Percentiles rank a stretch among this genome's conserved stretches.
These are phyloP conservation scores for Saccostrea echinata DNA, from an alignment of 1,140 invertebrate species.

Conservation along the genomic window DNA sequence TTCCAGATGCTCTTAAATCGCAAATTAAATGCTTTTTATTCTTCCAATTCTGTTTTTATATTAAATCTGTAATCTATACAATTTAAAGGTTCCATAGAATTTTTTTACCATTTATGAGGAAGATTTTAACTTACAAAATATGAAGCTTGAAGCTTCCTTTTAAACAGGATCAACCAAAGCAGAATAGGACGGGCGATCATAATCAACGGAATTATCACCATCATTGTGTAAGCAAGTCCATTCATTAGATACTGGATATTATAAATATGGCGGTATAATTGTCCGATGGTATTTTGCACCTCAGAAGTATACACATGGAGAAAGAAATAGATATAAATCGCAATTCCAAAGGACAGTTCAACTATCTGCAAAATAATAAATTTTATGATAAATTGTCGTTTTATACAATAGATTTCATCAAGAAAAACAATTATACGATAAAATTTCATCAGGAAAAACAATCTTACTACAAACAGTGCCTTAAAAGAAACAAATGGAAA, in stretches of 20 bases:
- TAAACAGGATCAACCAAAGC: neutral
- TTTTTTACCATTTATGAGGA: neutral
- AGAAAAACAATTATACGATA: neutral
- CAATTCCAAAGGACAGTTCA: neutral
- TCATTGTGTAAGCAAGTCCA: neutral
- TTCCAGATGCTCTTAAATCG: too few species aligned
- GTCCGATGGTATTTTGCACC: neutral
- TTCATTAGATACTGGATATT: slow-evolving; percentile 6
- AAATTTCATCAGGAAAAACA: too few species aligned
- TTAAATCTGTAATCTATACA: neutral
- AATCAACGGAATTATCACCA: neutral
- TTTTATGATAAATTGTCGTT: neutral
- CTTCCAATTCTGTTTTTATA: neutral
- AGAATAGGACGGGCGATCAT: neutral
- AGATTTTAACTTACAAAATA: neutral
- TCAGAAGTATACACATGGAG: neutral
- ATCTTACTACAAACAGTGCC: too few species aligned
- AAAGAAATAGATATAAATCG: neutral
- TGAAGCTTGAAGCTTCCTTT: neutral
- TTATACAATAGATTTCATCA: neutral
- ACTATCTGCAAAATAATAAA: neutral
- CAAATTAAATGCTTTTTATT: neutral
- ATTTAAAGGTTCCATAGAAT: neutral
- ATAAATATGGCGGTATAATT: neutral
- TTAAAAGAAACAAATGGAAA: too few species aligned